These are phyloP conservation scores for Drosophila equinoxialis DNA, from an alignment of 1,140 invertebrate genomes.

Conservation along the genomic window DNA sequence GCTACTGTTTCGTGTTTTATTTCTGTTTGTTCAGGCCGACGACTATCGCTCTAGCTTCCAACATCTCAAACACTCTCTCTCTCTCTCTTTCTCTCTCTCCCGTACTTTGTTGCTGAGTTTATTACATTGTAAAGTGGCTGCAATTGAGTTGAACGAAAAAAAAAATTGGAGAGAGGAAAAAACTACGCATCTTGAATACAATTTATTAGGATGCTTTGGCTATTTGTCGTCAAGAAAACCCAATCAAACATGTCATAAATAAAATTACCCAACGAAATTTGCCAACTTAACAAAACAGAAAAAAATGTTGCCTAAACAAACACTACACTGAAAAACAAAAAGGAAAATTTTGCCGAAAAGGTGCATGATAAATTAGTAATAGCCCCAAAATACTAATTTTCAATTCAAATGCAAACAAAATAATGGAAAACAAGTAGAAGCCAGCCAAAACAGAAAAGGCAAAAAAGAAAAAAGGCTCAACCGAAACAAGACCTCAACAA, in stretches of 20 bases:
- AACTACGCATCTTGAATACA: conserved; percentile 28
- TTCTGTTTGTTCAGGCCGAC: conserved; percentile 50
- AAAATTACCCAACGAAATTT: conserved; percentile 55
- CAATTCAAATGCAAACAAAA: conserved; percentile 81
- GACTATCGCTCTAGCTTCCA: conserved; percentile 22
- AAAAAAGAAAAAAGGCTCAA: conserved; percentile 12
- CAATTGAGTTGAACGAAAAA: conserved; percentile 62
- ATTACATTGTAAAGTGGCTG: conserved; percentile 75
- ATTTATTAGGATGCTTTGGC: conserved; percentile 36
- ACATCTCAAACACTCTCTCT: background rate
- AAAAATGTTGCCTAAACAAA: conserved; percentile 63
- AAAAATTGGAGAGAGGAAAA: conserved; percentile 43
- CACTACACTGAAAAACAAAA: conserved; percentile 39
- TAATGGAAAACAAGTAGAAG: conserved; percentile 71
- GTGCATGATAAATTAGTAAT: conserved; percentile 74
- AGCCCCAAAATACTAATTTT: conserved; percentile 74
- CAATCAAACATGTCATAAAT: conserved; percentile 81
- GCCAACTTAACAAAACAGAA: background rate
- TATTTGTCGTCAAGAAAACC: conserved; percentile 47
- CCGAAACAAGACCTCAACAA: conserved; percentile 33
- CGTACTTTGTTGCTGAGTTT: conserved; percentile 41
- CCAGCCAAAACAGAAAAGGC: conserved; percentile 10
- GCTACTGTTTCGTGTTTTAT: conserved; percentile 57
- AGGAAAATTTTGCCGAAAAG: conserved; percentile 24
- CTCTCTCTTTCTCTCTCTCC: background rate